Base-by-base conservation (phyloP, 2,888 invertebrate species). In the Amiota communis region DNA sequence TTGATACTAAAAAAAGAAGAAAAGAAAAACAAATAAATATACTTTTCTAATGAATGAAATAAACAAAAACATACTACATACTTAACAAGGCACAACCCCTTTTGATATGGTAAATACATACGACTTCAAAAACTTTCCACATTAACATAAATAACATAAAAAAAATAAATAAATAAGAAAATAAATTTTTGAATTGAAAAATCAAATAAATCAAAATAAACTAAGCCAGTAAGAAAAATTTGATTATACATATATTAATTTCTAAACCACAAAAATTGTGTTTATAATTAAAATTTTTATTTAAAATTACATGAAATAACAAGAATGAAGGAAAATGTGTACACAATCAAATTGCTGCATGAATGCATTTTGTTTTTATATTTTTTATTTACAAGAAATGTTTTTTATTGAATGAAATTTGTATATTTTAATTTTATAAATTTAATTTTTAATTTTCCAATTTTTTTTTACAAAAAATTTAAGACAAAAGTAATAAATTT, bases 121-220 rank as follows among this genome's bases (percentile, higher is more conserved):
- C 73, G 68, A 74, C 72, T 77, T 74, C 75, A 83, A 75, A 23
- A 76, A 75, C 74, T 77, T 74, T 82, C 78, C 79, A 84, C 78
- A 77, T 36, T 36, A 36, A 23, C 23, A 23, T 23, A 51, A 49
- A 23, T n/a, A 63, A 36, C 36, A n/a, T 12, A 13, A 71, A 76
- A 74, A 77, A 56, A 61, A 83, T 72, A 73, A 74, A 73, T 63
- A 79, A 82, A 73, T 75, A 75, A 65, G 17, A 2, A 23, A 47
- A 64, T 10, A 64, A 64, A 64, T 64, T 64, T 64, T 64, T 64
- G 36, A 56, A 56, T 20, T 59, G n/a, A 13, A 17, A 59, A 15
- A 57, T 10, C 8, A 57, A 59, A 15, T 2, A 15, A 59, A 20
- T 17, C n/a, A 17, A 59, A 23, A 17, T 23, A 59, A 59, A 59